Base-by-base conservation (phyloP, 2,888 invertebrate species). In the Latrodectus elegans region DNA sequence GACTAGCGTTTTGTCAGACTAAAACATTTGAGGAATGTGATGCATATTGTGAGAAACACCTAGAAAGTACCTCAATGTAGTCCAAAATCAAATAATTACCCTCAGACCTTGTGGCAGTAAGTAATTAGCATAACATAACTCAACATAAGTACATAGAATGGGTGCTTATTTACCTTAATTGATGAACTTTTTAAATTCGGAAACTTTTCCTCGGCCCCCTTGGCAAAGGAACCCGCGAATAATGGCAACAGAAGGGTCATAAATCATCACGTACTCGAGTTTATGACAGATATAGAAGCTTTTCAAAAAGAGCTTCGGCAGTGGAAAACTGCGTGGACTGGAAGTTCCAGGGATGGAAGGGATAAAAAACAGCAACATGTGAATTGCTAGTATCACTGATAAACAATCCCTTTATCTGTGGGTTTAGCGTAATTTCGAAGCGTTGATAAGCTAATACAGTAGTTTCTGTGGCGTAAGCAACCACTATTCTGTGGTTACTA, bases 361-460 rank as follows among this genome's bases (percentile, higher is more conserved):
- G 38, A 2, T 1, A 22, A 38, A 38, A 38, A 38, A 38, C 38
- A 38, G 38, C 38, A 38, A 38, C 38, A 38, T 38, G 38, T 38
- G 38, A 38, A 38, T 38, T 38, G 38, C 38, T 38, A 38, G 38
- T 12, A 60, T n/a, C 60, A 60, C 60, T 84, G 78, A 84, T 84
- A 84, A 86, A 87, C 86, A 87, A 87, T 80, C 81, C 76, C 51
- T 87, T 79, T 81, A 87, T 77, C 55, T 70, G 55, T 17, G 8
- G 64, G 53, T 52, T 70, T 49, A 78, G 68, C 71, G 17, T 17
- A 65, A 26, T 65, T 72, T 52, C 75, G 38, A 77, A 84, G 53
- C 84, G 77, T 84, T 84, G 77, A 84, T 84, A 86, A 86, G 80
- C 85, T 86, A 75, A 75, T 85, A 75, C 72, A 81, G 81, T 64